phyloP scores from a whole-genome alignment of 2,113 vertebrate species.

The Cyprinodon tularosa region DNA sequence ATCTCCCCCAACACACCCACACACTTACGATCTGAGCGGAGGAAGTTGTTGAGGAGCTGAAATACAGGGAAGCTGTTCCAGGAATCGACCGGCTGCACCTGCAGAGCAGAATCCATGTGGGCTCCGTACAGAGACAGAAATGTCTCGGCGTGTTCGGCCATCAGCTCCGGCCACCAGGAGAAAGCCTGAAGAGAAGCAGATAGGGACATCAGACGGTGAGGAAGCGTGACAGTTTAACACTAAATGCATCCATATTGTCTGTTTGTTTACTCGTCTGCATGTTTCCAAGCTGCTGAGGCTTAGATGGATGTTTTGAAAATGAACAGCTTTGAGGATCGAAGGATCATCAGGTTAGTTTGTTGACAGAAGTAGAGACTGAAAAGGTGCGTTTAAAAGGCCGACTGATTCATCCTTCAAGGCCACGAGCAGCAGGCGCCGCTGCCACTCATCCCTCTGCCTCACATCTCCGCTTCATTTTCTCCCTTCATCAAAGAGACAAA shows the following conservation, averaged over 20 bases:
- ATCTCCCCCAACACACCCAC: too few relatives aligned
- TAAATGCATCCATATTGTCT: too few relatives aligned
- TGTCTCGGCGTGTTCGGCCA: conserved; percentile 93
- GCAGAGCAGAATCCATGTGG: conserved; percentile 90
- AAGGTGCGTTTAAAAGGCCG: conserved; percentile 41
- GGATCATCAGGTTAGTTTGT: conserved; percentile 14
- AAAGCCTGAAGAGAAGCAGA: conserved; percentile 83
- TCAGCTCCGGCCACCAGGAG: conserved; percentile 91
- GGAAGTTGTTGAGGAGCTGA: conserved; percentile 94
- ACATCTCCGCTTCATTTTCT: conserved; percentile 1
- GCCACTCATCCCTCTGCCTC: conserved; percentile 1
- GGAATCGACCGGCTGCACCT: conserved; percentile 89
- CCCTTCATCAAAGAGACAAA: conserved; percentile 6
- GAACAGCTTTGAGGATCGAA: neutral
- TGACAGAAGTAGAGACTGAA: conserved; percentile 27
- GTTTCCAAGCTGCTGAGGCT: neutral
- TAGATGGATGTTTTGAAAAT: neutral
- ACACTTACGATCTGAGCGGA: conserved; percentile 89
- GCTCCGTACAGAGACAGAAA: conserved; percentile 92
- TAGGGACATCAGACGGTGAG: neutral
- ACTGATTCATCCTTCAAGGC: conserved; percentile 42
- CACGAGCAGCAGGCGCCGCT: conserved; percentile 2
- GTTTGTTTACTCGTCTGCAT: neutral
- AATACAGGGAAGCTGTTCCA: conserved; percentile 98
- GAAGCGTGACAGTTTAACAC: neutral